Base-by-base conservation (phyloP, 2,797 vertebrate genomes). In the Clangula hyemalis region DNA sequence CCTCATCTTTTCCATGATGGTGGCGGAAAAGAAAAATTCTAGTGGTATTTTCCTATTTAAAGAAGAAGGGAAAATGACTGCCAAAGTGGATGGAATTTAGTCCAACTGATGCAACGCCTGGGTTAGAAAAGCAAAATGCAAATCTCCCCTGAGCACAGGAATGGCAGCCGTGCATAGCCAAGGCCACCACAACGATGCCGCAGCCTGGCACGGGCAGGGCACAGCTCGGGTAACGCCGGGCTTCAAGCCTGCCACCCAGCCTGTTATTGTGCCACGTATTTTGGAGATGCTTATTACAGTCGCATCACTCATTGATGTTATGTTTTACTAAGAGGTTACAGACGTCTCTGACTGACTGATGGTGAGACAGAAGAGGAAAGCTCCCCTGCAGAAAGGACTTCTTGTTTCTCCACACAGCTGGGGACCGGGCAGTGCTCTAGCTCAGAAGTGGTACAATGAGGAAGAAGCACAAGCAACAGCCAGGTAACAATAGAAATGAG, bases 401-500 rank as follows among this genome's bases (percentile, higher is more conserved):
- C 32, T 2, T 75, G n/a, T 7, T 11, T n/a, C 28, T 11, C 6
- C 32, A 8, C 15, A 0, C 6, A 17, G 12, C 1, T 51, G 13
- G 36, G 14, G 88, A 88, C 28, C 1, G 2, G 38, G 9, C 7
- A 58, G 54, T 12, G 17, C 21, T 30, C 34, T 32, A 43, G n/a
- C 7, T 39, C 25, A 24, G 21, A 62, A 81, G 60, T 3, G 15
- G 43, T 41, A 49, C 41, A 61, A 19, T 14, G 18, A 36, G 14
- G 36, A 94, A 76, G 60, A 87, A 90, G 41, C 54, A 88, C 28
- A 65, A 34, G 51, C 13, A 71, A 85, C 61, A 83, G 66, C 20
- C 81, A 94, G 47, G 60, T 87, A 98, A 98, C 98, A 97, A 98
- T 99, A 99, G 98, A 99, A 99, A 99, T 98, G 98, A 98, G 97